Evolutionary conservation across 1,140 invertebrate species (phyloP).

Genomic region (Helicoverpa armigera): DNA sequence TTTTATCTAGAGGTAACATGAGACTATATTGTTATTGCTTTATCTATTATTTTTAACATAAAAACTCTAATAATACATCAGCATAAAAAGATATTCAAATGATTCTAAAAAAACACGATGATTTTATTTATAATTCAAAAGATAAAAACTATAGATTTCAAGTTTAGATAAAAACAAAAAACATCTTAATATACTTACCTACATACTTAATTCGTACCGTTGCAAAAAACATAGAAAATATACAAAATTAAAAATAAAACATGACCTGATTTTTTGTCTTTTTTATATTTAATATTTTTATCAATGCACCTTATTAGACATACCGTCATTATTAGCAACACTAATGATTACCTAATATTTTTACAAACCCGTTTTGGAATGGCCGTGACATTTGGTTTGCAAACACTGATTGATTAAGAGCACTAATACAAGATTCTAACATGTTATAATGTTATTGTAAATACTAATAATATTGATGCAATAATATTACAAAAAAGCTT

Average conservation of each 20-base stretch:
- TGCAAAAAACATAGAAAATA: too few species aligned
- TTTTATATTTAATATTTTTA: background rate
- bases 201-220: too few species aligned
- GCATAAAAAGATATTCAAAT: too few species aligned
- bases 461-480: constrained; percentile 19
- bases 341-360: constrained; percentile 18
- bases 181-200: too few species aligned
- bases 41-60: background rate
- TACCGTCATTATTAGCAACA: constrained; percentile 31
- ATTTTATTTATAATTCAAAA: too few species aligned
- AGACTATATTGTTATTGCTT: background rate
- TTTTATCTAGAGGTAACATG: background rate
- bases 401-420: constrained; percentile 50
- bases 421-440: background rate
- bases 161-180: too few species aligned
- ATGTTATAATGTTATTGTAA: constrained; percentile 19
- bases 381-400: constrained; percentile 36
- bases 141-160: too few species aligned
- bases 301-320: constrained; percentile 3
- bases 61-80: too few species aligned
- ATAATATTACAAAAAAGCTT: background rate
- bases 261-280: background rate
- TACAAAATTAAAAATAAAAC: background rate
- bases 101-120: too few species aligned
- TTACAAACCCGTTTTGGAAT: constrained; percentile 15